Conservation (phyloP, 2,888 invertebrate species). For the Gymnoscelis rufifasciata region DNA sequence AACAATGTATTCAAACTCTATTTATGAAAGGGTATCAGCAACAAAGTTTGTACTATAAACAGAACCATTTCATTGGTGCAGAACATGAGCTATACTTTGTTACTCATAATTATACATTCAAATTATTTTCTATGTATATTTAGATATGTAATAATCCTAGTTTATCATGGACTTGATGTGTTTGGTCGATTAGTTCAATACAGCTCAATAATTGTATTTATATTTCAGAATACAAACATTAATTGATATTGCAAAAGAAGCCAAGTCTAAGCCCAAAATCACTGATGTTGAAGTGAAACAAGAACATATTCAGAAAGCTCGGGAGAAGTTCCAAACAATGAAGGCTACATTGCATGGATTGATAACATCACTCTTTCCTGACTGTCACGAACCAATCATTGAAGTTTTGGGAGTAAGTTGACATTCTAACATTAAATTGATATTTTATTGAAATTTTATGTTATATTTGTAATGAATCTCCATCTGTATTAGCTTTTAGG, state of each 20-base stretch:
- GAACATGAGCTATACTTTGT: no score
- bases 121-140: no score
- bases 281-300: constrained; percentile 38
- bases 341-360: constrained; percentile 55
- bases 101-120: no score
- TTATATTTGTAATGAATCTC: no score
- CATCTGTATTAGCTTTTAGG: no score
- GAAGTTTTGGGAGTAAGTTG: constrained; percentile 55
- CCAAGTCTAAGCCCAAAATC: constrained; percentile 40
- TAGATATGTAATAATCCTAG: no score
- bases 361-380: constrained; percentile 53
- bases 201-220: no score
- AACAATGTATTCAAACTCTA: no score
- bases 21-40: no score
- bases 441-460: no score
- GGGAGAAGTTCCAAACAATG: constrained; percentile 48
- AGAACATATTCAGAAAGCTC: constrained; percentile 53
- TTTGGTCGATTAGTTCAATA: no score
- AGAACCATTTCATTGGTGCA: not conserved
- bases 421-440: no score
- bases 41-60: not conserved
- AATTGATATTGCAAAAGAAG: constrained; percentile 50
- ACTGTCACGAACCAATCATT: constrained; percentile 39
- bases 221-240: constrained; percentile 48
- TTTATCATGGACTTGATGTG: not conserved